Evolutionary conservation across 30 jellyfish, hydroid and myxozoan species (phyloP).

Genomic region (Hydra vulgaris): DNA sequence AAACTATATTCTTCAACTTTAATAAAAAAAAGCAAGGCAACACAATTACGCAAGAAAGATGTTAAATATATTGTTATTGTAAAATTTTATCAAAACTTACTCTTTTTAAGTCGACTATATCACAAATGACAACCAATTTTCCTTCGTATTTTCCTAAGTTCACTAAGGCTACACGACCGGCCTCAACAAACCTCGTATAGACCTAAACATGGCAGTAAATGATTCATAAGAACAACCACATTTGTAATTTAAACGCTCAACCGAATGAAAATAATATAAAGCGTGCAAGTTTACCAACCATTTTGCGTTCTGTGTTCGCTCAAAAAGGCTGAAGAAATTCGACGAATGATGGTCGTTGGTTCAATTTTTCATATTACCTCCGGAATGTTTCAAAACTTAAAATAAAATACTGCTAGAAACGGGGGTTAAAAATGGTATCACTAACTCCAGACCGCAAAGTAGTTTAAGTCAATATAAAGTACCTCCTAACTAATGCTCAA

Average conservation of each 20-base stretch:
- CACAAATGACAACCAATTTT: conserved; percentile 79
- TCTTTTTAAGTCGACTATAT: conserved; percentile 69
- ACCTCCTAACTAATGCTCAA: neutral
- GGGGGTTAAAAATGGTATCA: neutral
- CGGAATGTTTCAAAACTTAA: neutral
- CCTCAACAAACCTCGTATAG: conserved; percentile 72
- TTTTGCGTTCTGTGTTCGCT: neutral
- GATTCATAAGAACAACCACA: neutral
- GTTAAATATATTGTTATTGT: too few relatives aligned
- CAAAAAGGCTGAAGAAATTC: neutral
- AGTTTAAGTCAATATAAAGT: neutral
- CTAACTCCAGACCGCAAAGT: neutral
- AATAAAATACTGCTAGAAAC: neutral
- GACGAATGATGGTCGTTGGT: neutral
- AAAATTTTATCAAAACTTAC: conserved; percentile 25
- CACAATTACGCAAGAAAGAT: too few relatives aligned
- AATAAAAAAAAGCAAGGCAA: too few relatives aligned
- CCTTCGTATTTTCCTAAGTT: conserved; percentile 78
- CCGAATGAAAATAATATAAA: neutral
- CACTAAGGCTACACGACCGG: conserved; percentile 94
- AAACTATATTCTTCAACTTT: too few relatives aligned
- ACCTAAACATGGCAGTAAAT: conserved; percentile 31
- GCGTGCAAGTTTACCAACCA: neutral
- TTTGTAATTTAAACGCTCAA: neutral
- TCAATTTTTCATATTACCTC: neutral